phyloP scores from a whole-genome alignment of 2,797 vertebrate species.

The Phyllotis vaccarum region DNA sequence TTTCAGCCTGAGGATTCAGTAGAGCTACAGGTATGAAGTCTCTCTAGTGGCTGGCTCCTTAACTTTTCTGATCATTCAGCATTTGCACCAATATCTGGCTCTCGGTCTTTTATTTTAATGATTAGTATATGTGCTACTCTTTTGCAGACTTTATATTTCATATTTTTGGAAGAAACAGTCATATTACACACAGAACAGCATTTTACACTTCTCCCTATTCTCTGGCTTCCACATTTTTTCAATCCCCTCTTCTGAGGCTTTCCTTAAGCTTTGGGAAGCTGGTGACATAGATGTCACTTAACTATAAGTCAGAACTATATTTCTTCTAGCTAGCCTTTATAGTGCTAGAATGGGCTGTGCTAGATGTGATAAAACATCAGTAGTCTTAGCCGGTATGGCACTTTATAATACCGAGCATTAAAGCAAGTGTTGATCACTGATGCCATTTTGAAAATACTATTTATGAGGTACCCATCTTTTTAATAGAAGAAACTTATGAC shows the following conservation, averaged over 20 bases:
- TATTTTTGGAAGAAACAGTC: neutral
- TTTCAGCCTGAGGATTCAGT: too few species aligned
- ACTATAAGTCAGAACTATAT: neutral
- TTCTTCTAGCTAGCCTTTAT: neutral
- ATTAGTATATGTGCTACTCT: too few species aligned
- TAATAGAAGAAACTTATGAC: neutral
- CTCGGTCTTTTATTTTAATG: too few species aligned
- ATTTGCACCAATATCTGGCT: too few species aligned
- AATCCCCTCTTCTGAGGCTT: neutral
- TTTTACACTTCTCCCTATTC: neutral
- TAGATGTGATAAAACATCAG: neutral
- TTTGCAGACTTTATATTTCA: neutral
- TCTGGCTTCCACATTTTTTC: neutral
- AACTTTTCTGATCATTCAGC: too few species aligned
- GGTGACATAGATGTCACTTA: neutral
- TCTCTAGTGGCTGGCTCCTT: too few species aligned
- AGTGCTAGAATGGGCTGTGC: fast-evolving
- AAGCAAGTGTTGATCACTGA: neutral
- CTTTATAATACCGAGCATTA: too few species aligned
- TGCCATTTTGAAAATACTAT: neutral
- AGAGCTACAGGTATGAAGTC: too few species aligned
- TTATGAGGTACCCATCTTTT: neutral
- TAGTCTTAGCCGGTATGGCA: neutral
- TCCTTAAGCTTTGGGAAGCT: neutral
- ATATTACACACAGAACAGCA: neutral